Evolutionary conservation across 2,888 invertebrate species (phyloP), one percentile per base, ranked within the genome.

Genomic region (Drosophila testacea): DNA sequence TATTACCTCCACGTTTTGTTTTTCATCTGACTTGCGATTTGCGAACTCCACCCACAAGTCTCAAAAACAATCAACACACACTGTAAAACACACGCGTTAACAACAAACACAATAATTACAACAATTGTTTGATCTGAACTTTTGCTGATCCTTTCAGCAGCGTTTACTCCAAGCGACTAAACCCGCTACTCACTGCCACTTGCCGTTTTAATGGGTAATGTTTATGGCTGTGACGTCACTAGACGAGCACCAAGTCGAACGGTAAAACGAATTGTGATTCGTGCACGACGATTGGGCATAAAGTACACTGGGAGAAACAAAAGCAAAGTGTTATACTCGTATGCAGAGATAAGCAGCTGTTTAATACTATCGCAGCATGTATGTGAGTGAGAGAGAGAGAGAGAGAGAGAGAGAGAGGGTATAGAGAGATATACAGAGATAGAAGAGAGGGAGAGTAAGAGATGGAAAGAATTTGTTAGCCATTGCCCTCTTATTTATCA

Each of bases 101-200:
- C 38, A 22, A 57, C 34, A 7, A 22, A 42, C 38, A 42, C 4
- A 46, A 39, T 4, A 41, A 9, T 42, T n/a, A 16, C 32, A 22
- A 16, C 41, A 34, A 39, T 34, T 50, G 4, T 16, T 34, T 32
- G 13, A 27, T 41, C 54, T 55, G 5, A 52, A 36, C 66, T 38
- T 41, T 41, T n/a, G 52, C 6, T 57, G 80, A 87, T 90, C 88
- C 83, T 88, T 81, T 48, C 77, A 57, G 73, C 50, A 79, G 61
- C 70, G 63, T 59, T 64, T 65, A 44, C 77, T 79, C 55, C 52
- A 68, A 59, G 67, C 77, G 73, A 90, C 88, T 90, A 78, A 76
- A 44, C 68, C 62, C 57, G 68, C 52, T 41, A 36, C 38, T 38
- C 51, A 57, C 62, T 55, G 52, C 39, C 41, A 52, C 50, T 52